Percentiles rank a stretch among this genome's conserved stretches.
phyloP scores from a whole-genome alignment of 2,888 invertebrate genomes.

The Synergus japonicus region DNA sequence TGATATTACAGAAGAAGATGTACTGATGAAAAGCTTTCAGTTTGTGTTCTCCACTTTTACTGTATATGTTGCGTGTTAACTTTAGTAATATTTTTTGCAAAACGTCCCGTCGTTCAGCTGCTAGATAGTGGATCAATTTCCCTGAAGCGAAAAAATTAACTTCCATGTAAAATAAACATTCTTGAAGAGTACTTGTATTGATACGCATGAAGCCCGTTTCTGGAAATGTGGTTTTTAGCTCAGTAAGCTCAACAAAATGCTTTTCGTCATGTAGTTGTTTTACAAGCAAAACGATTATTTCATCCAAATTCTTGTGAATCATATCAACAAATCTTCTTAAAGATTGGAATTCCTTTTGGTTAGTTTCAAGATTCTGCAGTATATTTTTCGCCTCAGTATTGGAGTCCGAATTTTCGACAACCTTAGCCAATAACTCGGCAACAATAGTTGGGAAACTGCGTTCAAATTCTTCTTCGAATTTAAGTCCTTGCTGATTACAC shows the following conservation, averaged over 20 bases:
- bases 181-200: constrained; percentile 77
- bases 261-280: constrained; percentile 73
- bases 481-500: constrained; percentile 62
- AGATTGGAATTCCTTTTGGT: constrained; percentile 62
- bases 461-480: constrained; percentile 67
- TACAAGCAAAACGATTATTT: constrained; percentile 63
- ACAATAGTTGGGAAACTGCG: constrained; percentile 63
- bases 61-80: constrained; percentile 78
- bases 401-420: not conserved
- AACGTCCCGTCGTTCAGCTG: constrained; percentile 75
- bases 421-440: constrained; percentile 55
- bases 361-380: constrained; percentile 61
- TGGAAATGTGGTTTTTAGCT: constrained; percentile 71
- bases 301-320: constrained; percentile 68
- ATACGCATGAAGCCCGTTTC: constrained; percentile 70
- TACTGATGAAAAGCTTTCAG: constrained; percentile 81
- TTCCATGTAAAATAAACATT: constrained; percentile 70
- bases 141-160: constrained; percentile 11
- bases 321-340: constrained; percentile 63
- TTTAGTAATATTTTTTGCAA: constrained; percentile 80
- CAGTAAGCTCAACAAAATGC: constrained; percentile 77
- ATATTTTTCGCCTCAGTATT: not conserved
- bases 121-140: constrained; percentile 52
- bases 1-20: constrained; percentile 78
- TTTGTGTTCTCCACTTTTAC: constrained; percentile 77